Base-by-base conservation (phyloP, 2,113 vertebrate genomes). In the Cromileptes altivelis region DNA sequence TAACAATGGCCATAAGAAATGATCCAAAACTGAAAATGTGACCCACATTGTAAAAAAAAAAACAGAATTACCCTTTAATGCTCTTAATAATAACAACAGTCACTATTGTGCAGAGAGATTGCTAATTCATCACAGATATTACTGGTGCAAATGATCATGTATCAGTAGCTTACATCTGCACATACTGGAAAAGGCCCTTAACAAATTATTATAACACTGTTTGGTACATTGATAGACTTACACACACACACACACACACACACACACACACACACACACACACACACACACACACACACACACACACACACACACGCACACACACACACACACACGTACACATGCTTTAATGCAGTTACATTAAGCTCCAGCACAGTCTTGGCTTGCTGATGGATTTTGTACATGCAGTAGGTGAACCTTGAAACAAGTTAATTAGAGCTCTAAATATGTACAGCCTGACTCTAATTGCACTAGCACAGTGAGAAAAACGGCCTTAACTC, bases 351-450 rank as follows among this genome's bases (percentile, higher is more conserved):
- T 63, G 61, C 30, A 56, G 65, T 6, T 63, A 65, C 58, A 87
- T 70, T 69, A 73, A 76, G 61, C 75, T 86, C 19, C 53, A 74
- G 71, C 67, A 78, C 56, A 47, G 55, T 11, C 64, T 12, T 2
- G 25, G 60, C 50, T 47, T 0, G 58, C 52, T 5, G 49, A 71
- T 69, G 71, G 57, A 92, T 93, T 85, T 56, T 74, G 40, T 56
- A 78, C 89, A 91, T 65, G 88, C 83, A 87, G 90, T 10, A 84
- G 81, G 60, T 91, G 85, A 91, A 93, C 92, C 90, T 85, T 90
- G 90, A 92, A 92, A 88, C 82, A 88, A 91, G 86, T 90, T 94
- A 89, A 95, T 95, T 94, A 94, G 70, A 82, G 82, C 85, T 93
- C 81, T 91, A 93, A 93, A 93, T 91, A 93, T 92, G 87, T 92